phyloP scores from a whole-genome alignment of 2,113 vertebrate genomes.

The Proteles cristata region DNA sequence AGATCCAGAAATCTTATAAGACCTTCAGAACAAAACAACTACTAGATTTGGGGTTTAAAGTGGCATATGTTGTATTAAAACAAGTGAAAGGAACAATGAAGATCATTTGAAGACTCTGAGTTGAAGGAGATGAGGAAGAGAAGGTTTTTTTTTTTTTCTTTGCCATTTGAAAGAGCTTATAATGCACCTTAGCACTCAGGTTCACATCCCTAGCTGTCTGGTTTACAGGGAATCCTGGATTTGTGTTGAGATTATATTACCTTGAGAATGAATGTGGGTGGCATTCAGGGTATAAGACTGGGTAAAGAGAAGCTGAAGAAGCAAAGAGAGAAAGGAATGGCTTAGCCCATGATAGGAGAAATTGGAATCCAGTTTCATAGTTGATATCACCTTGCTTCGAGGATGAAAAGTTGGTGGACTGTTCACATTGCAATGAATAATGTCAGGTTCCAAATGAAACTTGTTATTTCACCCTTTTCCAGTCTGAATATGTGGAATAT shows the following conservation, averaged over 20 bases:
- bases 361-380: background rate
- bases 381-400: background rate
- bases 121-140: background rate
- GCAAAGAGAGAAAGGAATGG: background rate
- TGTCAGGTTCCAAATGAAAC: background rate
- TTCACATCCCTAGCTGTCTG: conserved; percentile 31
- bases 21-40: conserved; percentile 62
- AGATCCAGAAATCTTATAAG: conserved; percentile 46
- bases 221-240: background rate
- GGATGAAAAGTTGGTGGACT: background rate
- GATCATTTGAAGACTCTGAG: conserved; percentile 39
- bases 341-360: background rate
- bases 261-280: background rate
- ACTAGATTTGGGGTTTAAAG: background rate
- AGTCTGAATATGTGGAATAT: background rate
- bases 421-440: background rate
- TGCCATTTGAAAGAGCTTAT: conserved; percentile 37
- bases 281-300: background rate
- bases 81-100: conserved; percentile 46
- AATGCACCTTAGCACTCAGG: background rate
- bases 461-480: conserved; percentile 9
- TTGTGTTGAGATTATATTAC: conserved; percentile 10
- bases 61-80: conserved; percentile 46
- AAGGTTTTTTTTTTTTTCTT: background rate
- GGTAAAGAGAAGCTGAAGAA: background rate